Evolutionary conservation across 2,113 vertebrate genomes (phyloP), one percentile per base, ranked within the genome.

Genomic region (Hydropotes inermis): DNA sequence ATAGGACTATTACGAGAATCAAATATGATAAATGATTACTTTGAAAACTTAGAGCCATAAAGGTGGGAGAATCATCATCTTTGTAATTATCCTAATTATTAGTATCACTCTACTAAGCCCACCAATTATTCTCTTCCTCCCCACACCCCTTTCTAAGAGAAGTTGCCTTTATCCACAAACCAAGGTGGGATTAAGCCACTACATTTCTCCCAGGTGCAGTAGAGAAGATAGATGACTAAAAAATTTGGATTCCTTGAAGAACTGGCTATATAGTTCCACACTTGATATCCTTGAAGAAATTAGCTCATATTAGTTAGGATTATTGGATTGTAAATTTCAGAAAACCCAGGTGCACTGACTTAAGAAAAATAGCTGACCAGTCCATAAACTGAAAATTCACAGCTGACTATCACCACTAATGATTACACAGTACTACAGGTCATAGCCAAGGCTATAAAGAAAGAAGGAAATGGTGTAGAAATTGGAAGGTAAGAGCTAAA

Each of bases 41-140:
- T n/a, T 55, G 47, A 94, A 94, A 89, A 55, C 0, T 6, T n/a
- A 7, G 67, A 89, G 54, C 58, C 47, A 36, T 89, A 79, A 58
- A 92, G 84, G 47, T 55, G 28, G 61, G 76, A 33, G 36, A 25
- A 39, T 36, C 81, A 27, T 52, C 74, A 64, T 84, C 91, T 91
- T 58, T 83, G 47, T 54, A 92, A 83, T 94, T 88, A 78, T 87
- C 76, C 57, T 88, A 58, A 92, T 96, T 94, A 87, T 67, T 90
- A 81, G 87, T 67, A 86, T 97, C 45, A 36, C 43, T 14, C 11
- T 16, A 27, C 89, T 91, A 64, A 95, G 86, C 67, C 93, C 50
- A 70, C 82, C 89, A 83, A 55, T 57, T 94, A 74, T 43, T 78
- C 89, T 82, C 93, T 95, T 89, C 95, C 86, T 95, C 55, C 19